These are phyloP conservation scores for Pterocles gutturalis DNA, from an alignment of 2,113 vertebrate genomes.

Conservation along the genomic window DNA sequence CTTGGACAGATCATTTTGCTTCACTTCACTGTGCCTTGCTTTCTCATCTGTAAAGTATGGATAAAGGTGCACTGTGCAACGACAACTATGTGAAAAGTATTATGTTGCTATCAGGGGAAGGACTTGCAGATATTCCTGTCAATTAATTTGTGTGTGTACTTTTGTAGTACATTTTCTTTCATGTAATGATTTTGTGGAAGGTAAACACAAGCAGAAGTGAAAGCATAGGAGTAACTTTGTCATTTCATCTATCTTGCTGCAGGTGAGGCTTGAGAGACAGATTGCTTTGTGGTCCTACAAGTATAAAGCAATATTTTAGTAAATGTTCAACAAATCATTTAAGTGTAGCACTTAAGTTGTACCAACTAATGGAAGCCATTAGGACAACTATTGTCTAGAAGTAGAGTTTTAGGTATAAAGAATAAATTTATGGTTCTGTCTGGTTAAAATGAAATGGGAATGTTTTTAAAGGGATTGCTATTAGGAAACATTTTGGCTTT, in stretches of 20 bases:
- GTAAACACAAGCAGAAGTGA: not conserved
- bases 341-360: not conserved
- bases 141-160: not conserved
- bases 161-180: not conserved
- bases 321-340: not conserved
- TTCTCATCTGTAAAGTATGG: not conserved
- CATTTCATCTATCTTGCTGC: not conserved
- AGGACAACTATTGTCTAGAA: not conserved
- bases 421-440: not conserved
- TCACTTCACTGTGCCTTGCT: not conserved
- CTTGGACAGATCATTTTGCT: not conserved
- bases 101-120: not conserved
- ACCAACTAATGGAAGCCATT: not conserved
- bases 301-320: not conserved
- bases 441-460: not conserved
- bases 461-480: not conserved
- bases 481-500: conserved; percentile 33
- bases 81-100: not conserved
- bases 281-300: not conserved
- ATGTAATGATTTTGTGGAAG: not conserved
- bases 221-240: not conserved
- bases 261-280: not conserved
- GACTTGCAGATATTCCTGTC: not conserved
- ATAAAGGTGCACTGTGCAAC: not conserved
- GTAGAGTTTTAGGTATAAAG: not conserved